phyloP scores from a whole-genome alignment of 2,888 invertebrate genomes.

The Melanargia galathea region DNA sequence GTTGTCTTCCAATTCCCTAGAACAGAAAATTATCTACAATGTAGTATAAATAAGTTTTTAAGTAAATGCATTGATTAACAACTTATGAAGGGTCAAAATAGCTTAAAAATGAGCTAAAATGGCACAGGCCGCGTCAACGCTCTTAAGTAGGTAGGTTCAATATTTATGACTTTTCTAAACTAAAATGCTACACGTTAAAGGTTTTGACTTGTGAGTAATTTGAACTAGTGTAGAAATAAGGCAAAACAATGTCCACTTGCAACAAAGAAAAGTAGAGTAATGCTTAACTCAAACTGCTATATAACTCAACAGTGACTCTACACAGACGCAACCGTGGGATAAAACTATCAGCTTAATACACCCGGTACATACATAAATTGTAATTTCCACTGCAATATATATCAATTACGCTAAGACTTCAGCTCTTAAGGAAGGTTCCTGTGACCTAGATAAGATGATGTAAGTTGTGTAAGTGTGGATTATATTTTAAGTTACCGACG shows the following conservation, averaged over 20 bases:
- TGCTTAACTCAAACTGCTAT: constrained; percentile 4
- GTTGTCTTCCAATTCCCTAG: no score
- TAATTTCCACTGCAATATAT: constrained; percentile 41
- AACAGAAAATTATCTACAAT: no score
- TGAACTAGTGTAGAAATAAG: not conserved
- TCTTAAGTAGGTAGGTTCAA: no score
- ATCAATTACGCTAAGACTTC: constrained; percentile 41
- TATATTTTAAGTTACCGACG: not conserved
- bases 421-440: constrained; percentile 44
- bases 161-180: no score
- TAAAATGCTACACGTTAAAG: no score
- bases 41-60: no score
- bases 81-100: no score
- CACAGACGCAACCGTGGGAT: constrained; percentile 19
- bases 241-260: not conserved
- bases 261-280: constrained; percentile 6
- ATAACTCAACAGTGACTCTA: constrained; percentile 19
- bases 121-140: no score
- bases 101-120: no score
- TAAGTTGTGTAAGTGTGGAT: constrained; percentile 19
- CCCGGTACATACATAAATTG: constrained; percentile 40
- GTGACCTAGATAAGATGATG: constrained; percentile 56
- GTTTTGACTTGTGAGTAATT: no score
- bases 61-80: no score
- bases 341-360: constrained; percentile 35